These are phyloP conservation scores for Enteromius radiatus DNA, from an alignment of 2,797 vertebrate species.

Conservation along the genomic window DNA sequence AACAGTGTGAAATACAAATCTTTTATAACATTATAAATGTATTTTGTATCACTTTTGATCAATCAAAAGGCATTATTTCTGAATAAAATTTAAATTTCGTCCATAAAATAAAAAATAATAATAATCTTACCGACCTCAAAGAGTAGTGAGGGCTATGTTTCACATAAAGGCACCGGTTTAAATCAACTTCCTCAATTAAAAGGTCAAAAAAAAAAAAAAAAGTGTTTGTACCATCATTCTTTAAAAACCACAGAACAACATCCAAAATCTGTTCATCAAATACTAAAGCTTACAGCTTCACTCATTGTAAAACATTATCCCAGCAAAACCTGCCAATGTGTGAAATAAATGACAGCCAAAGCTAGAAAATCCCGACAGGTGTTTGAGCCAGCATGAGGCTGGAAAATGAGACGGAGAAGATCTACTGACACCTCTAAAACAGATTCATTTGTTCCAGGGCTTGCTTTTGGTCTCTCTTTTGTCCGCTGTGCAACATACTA, in stretches of 20 bases:
- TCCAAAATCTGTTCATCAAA: constrained; percentile 4
- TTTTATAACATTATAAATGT: not conserved
- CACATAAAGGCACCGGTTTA: constrained; percentile 86
- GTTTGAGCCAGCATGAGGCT: constrained; percentile 1
- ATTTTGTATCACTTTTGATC: not conserved
- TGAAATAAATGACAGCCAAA: constrained; percentile 11
- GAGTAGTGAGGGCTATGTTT: constrained; percentile 42
- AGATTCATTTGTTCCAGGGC: constrained; percentile 20
- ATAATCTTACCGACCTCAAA: constrained; percentile 18
- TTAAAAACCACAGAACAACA: constrained; percentile 41
- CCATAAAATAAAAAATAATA: too few species aligned
- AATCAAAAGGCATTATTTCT: not conserved
- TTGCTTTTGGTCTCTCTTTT: constrained; percentile 33
- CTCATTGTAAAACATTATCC: constrained; percentile 10
- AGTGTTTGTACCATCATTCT: constrained; percentile 64
- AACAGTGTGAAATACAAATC: not conserved
- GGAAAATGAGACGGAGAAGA: not conserved
- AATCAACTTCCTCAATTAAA: constrained; percentile 61
- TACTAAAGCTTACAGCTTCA: not conserved
- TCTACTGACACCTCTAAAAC: not conserved
- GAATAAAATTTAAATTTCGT: not conserved
- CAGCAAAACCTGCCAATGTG: not conserved
- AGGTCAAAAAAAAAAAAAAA: constrained; percentile 5
- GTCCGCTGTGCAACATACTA: constrained; percentile 11
- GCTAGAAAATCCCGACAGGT: constrained; percentile 13